phyloP scores from a whole-genome alignment of 1,140 invertebrate species.

The Neuroterus valhalla region DNA sequence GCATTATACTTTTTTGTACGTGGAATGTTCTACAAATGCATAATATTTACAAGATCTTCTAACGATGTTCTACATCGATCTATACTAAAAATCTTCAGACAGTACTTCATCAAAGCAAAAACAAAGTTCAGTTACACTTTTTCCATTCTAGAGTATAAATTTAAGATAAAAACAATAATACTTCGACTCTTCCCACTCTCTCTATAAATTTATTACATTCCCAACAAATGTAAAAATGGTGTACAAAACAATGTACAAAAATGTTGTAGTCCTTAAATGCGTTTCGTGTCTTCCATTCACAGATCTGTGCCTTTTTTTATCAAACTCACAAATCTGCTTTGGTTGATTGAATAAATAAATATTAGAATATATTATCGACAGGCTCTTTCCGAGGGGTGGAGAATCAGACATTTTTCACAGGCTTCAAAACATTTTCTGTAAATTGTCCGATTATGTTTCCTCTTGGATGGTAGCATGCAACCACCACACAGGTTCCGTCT shows the following conservation, averaged over 20 bases:
- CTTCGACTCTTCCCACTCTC: neutral
- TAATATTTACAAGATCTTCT: conserved; percentile 6
- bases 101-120: neutral
- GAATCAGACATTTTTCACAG: conserved; percentile 60
- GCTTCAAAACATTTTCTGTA: conserved; percentile 80
- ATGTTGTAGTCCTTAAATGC: conserved; percentile 8
- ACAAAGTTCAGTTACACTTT: neutral
- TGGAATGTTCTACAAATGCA: conserved; percentile 30
- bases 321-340: conserved; percentile 6
- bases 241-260: conserved; percentile 24
- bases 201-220: conserved; percentile 1
- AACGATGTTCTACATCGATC: neutral
- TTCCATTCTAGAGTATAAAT: neutral
- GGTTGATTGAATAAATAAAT: conserved; percentile 58
- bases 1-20: conserved; percentile 21
- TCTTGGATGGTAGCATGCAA: conserved; percentile 89
- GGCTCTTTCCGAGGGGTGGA: conserved; percentile 19
- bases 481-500: conserved; percentile 79
- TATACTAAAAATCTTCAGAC: neutral
- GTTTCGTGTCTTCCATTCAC: neutral
- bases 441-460: conserved; percentile 87
- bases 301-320: conserved; percentile 30
- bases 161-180: neutral
- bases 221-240: conserved; percentile 9
- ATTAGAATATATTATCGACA: conserved; percentile 58